Evolutionary conservation across 2,113 vertebrate species (phyloP).

Genomic region (Etheostoma cragini): DNA sequence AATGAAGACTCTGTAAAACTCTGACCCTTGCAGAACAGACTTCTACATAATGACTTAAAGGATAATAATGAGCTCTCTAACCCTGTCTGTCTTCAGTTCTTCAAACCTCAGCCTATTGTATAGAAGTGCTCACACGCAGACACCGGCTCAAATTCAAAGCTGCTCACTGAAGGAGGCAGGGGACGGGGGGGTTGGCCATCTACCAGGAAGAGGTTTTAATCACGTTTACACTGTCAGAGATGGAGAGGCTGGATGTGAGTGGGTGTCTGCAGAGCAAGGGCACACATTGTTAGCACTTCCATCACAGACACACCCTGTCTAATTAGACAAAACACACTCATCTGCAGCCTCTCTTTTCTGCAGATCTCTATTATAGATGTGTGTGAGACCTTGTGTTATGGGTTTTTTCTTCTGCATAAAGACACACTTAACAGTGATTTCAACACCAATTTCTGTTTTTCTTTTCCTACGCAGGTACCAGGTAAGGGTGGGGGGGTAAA

Average conservation of each 20-base stretch:
- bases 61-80: slow-evolving; percentile 13
- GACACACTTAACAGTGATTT: background rate
- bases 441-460: slow-evolving; percentile 10
- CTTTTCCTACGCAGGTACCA: slow-evolving; percentile 15
- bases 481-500: background rate
- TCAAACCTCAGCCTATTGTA: background rate
- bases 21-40: background rate
- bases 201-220: slow-evolving; percentile 78
- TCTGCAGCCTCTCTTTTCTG: background rate
- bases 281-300: slow-evolving; percentile 32
- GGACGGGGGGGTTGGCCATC: slow-evolving; percentile 39
- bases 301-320: slow-evolving; percentile 13
- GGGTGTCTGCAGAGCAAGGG: slow-evolving; percentile 31
- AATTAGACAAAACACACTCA: slow-evolving; percentile 21
- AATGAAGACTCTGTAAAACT: background rate
- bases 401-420: background rate
- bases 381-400: background rate
- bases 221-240: slow-evolving; percentile 70
- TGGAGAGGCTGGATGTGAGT: slow-evolving; percentile 58
- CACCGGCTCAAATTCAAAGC: slow-evolving; percentile 22
- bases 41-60: background rate
- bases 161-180: slow-evolving; percentile 18
- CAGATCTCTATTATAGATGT: background rate
- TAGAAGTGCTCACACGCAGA: slow-evolving; percentile 8
- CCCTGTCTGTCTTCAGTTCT: background rate